These are phyloP conservation scores for Brachyhypopomus occidentalis DNA, from an alignment of 2,113 vertebrate genomes.

Conservation along the genomic window DNA sequence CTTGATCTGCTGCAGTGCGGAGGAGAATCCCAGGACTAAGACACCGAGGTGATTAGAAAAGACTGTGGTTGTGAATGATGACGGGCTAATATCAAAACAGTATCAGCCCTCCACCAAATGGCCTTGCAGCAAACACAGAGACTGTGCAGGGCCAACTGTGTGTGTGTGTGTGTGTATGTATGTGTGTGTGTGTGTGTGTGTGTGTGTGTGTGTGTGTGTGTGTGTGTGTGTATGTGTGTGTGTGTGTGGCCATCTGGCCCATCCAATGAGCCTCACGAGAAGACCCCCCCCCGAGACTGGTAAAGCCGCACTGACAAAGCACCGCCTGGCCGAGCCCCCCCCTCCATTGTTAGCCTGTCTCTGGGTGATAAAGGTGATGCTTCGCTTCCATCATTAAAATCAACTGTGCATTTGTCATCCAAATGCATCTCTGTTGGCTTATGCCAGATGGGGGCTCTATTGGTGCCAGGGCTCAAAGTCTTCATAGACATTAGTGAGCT, in stretches of 20 bases:
- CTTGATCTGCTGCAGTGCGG: too few species aligned
- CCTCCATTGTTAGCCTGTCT: not conserved
- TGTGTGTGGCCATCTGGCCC: slow-evolving; percentile 4
- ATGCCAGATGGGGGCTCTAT: not conserved
- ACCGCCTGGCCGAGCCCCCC: not conserved
- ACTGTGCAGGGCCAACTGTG: too few species aligned
- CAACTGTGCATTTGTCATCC: not conserved
- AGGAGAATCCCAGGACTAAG: not conserved
- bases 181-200: too few species aligned
- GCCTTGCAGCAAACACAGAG: too few species aligned
- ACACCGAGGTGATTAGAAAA: too few species aligned
- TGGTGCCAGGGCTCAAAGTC: not conserved
- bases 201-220: too few species aligned
- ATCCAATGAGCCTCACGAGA: slow-evolving; percentile 25
- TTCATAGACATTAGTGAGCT: slow-evolving; percentile 16
- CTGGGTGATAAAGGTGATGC: not conserved
- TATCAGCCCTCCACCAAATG: too few species aligned
- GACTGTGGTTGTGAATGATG: too few species aligned
- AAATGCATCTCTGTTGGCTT: slow-evolving; percentile 3
- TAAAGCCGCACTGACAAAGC: not conserved
- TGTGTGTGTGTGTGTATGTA: too few species aligned
- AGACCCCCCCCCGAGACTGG: too few species aligned
- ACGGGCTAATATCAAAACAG: too few species aligned
- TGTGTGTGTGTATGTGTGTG: too few species aligned
- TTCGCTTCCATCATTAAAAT: not conserved